Evolutionary conservation across 1,140 invertebrate genomes (phyloP).

Genomic region (Hyphantria cunea): DNA sequence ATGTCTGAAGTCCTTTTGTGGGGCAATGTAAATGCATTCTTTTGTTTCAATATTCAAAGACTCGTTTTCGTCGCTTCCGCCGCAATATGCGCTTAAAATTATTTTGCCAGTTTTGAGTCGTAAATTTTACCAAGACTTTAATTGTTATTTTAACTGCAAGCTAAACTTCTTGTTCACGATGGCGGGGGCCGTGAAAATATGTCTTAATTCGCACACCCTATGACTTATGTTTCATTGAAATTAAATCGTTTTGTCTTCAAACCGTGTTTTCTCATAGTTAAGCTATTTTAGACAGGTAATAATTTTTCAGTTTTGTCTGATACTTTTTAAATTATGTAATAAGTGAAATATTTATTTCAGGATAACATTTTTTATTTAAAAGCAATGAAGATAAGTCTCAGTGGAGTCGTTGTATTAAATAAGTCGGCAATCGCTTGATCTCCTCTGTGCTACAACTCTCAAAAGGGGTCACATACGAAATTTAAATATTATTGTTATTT

Average conservation of each 20-base stretch:
- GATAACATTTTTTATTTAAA: constrained; percentile 4
- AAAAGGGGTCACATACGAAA: constrained; percentile 59
- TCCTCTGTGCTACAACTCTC: constrained; percentile 40
- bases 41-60: constrained; percentile 72
- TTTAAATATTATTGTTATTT: constrained; percentile 79
- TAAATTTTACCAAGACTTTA: constrained; percentile 79
- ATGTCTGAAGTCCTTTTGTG: constrained; percentile 54
- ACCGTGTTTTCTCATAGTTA: constrained; percentile 32
- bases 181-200: constrained; percentile 71
- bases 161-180: constrained; percentile 65
- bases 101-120: constrained; percentile 78
- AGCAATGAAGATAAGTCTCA: constrained; percentile 9
- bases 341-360: constrained; percentile 18
- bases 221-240: constrained; percentile 73
- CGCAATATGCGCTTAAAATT: constrained; percentile 70
- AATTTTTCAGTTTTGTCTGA: constrained; percentile 40
- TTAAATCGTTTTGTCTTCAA: constrained; percentile 42
- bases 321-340: constrained; percentile 33
- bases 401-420: constrained; percentile 23
- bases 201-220: constrained; percentile 76
- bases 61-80: constrained; percentile 65
- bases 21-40: constrained; percentile 62
- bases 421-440: constrained; percentile 36
- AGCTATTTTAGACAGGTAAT: constrained; percentile 28
- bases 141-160: constrained; percentile 81